A percentile compares a stretch with the other conserved stretches of the same genome.
phyloP scores from a whole-genome alignment of 2,888 invertebrate genomes.

The Sesia apiformis region DNA sequence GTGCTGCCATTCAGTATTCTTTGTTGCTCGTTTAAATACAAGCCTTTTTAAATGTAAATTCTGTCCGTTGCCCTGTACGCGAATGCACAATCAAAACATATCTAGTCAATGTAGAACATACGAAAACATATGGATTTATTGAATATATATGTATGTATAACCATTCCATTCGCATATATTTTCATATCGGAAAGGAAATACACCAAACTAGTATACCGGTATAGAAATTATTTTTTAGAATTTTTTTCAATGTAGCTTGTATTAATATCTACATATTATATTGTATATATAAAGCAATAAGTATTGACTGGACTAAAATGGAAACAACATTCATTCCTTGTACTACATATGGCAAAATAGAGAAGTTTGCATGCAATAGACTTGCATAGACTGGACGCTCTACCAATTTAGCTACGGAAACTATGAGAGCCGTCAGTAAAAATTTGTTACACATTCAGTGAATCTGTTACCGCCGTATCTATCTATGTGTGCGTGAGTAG shows the following conservation, averaged over 20 bases:
- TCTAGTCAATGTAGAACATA: conserved; percentile 67
- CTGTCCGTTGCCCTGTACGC: conserved; percentile 44
- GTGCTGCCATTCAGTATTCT: too few species aligned
- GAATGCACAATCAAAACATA: conserved; percentile 67
- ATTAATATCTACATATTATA: conserved; percentile 21
- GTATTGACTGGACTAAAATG: background rate
- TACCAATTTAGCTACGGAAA: too few species aligned
- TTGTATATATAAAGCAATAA: conserved; percentile 16
- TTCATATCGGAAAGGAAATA: conserved; percentile 29
- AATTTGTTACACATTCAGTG: too few species aligned
- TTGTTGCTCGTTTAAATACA: too few species aligned
- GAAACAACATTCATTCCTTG: too few species aligned
- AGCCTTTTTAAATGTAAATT: conserved; percentile 12
- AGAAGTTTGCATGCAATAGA: too few species aligned
- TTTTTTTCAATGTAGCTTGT: conserved; percentile 9
- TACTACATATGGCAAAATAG: too few species aligned
- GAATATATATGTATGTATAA: conserved; percentile 44
- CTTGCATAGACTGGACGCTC: too few species aligned
- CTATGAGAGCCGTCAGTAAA: too few species aligned
- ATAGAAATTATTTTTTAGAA: conserved; percentile 1
- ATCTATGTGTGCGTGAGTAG: too few species aligned
- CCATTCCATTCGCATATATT: conserved; percentile 65
- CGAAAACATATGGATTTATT: conserved; percentile 41
- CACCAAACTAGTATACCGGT: conserved; percentile 38
- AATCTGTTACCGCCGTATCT: too few species aligned